Conservation (phyloP, 2,888 invertebrate species). For the Athalia circularis region DNA sequence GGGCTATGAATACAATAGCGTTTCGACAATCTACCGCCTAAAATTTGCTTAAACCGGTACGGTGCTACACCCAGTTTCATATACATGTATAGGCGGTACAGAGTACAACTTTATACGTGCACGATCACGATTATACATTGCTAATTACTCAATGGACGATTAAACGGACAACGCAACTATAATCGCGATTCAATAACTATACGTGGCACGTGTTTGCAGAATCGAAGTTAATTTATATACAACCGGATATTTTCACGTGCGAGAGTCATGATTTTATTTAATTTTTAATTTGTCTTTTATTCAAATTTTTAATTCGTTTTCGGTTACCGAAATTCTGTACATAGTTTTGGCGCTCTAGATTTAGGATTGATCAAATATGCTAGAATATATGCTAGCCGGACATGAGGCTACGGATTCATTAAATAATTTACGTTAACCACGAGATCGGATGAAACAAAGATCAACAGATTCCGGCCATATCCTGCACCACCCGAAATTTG, state of each 20-base stretch:
- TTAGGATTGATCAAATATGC: constrained; percentile 63
- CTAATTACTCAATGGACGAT: constrained; percentile 26
- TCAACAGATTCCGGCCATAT: constrained; percentile 42
- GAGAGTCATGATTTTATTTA: no score
- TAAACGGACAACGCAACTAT: constrained; percentile 7
- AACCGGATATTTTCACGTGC: no score
- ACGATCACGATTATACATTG: not conserved
- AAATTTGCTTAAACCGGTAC: constrained; percentile 29
- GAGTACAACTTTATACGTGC: no score
- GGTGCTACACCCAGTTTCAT: not conserved
- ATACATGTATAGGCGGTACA: not conserved
- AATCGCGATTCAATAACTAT: not conserved
- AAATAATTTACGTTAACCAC: constrained; percentile 64
- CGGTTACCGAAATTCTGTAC: not conserved
- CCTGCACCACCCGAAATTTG: not conserved
- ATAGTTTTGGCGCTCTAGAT: not conserved
- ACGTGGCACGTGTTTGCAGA: no score
- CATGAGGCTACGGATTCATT: constrained; percentile 67
- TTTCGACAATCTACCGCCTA: constrained; percentile 13
- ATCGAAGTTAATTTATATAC: no score
- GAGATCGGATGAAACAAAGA: constrained; percentile 57
- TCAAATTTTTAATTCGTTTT: not conserved
- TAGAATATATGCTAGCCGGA: constrained; percentile 69
- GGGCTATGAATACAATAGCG: constrained; percentile 46
- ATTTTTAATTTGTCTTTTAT: no score